Conservation (phyloP, 1,140 invertebrate genomes). For the Drosophila watanabei region DNA sequence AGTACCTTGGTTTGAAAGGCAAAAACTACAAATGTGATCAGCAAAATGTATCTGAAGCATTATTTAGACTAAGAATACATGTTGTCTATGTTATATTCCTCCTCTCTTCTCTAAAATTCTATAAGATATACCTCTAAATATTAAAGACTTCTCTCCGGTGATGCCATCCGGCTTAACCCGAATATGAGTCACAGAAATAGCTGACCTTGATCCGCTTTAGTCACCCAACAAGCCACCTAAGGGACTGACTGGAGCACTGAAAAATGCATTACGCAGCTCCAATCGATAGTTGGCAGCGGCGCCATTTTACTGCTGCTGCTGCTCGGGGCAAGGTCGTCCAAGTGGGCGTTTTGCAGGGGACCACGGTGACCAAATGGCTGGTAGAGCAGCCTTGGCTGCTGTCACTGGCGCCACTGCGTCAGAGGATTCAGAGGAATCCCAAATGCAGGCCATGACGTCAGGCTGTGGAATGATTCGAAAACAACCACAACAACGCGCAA, state of each 20-base stretch:
- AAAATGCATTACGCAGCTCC: conserved; percentile 61
- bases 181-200: conserved; percentile 19
- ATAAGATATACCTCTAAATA: background rate
- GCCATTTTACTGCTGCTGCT: conserved; percentile 14
- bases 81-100: too few species aligned
- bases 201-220: conserved; percentile 45
- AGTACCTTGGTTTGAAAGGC: background rate
- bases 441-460: conserved; percentile 57
- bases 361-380: conserved; percentile 60
- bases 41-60: background rate
- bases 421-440: conserved; percentile 37
- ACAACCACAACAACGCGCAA: conserved; percentile 1
- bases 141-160: background rate
- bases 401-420: conserved; percentile 45
- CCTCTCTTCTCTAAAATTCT: too few species aligned
- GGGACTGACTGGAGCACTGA: conserved; percentile 14
- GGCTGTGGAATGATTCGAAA: conserved; percentile 8
- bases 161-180: background rate
- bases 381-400: conserved; percentile 50
- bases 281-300: conserved; percentile 70
- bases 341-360: conserved; percentile 25
- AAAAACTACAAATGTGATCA: background rate
- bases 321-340: conserved; percentile 58
- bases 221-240: conserved; percentile 17
- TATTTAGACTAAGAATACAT: background rate